A percentile compares a stretch with the other conserved stretches of the same genome.
These are phyloP conservation scores for Drosophila seguyi DNA, from an alignment of 1,140 invertebrate genomes.

Conservation along the genomic window DNA sequence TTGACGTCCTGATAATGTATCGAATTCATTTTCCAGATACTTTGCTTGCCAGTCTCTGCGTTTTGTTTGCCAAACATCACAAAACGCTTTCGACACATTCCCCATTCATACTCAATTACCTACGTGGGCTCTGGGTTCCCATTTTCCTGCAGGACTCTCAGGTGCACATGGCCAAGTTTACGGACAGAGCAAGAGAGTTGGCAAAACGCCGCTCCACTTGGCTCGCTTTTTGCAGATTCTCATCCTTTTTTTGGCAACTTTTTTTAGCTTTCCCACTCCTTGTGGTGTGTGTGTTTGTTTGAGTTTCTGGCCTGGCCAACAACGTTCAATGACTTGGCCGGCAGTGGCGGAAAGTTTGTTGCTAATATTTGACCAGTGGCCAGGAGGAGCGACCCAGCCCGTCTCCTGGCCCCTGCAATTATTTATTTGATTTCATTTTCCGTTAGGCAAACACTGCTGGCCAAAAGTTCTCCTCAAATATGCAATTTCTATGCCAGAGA, in stretches of 20 bases:
- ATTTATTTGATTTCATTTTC: constrained; percentile 76
- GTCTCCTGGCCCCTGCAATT: constrained; percentile 62
- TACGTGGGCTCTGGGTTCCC: constrained; percentile 53
- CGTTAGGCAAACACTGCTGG: constrained; percentile 36
- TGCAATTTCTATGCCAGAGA: constrained; percentile 50
- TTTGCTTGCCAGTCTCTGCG: constrained; percentile 70
- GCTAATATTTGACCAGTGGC: constrained; percentile 80
- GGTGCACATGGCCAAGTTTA: constrained; percentile 47
- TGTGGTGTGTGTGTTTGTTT: constrained; percentile 41
- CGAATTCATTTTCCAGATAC: constrained; percentile 82
- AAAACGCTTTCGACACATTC: constrained; percentile 80
- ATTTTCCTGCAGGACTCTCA: constrained; percentile 6
- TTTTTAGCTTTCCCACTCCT: constrained; percentile 1
- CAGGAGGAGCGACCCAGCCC: constrained; percentile 19
- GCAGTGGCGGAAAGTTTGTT: constrained; percentile 68
- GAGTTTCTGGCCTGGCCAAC: constrained; percentile 60
- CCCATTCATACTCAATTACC: constrained; percentile 83
- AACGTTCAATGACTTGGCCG: constrained; percentile 78
- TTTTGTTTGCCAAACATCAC: constrained; percentile 78
- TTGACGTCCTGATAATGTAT: constrained; percentile 83
- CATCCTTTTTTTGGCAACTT: constrained; percentile 15
- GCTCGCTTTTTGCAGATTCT: constrained; percentile 11
- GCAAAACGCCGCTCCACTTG: constrained; percentile 23
- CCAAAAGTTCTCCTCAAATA: constrained; percentile 45
- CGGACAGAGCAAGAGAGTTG: constrained; percentile 16